A percentile compares a stretch with the other conserved stretches of the same genome.
Conservation (phyloP, 2,888 invertebrate genomes). For the Lepeophtheirus nordmannii region DNA sequence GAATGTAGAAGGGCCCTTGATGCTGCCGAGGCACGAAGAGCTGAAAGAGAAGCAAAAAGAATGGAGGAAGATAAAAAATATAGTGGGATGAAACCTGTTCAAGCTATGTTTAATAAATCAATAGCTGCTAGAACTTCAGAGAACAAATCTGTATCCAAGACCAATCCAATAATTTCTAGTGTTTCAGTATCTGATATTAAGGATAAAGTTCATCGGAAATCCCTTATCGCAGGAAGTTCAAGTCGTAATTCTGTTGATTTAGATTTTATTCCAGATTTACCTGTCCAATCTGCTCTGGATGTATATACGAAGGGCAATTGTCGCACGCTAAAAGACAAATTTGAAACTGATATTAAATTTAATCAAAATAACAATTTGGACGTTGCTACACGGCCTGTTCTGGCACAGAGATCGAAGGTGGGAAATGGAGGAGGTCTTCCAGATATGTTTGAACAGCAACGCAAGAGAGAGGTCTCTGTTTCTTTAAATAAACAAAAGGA, state of each 20-base stretch:
- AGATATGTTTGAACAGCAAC: conserved; percentile 9
- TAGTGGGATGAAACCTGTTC: background rate
- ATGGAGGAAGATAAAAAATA: background rate
- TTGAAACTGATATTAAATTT: conserved; percentile 10
- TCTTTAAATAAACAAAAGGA: background rate
- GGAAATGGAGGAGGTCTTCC: background rate
- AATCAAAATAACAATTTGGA: conserved; percentile 1
- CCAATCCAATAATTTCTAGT: background rate
- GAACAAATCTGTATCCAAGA: background rate
- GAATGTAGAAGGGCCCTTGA: too few relatives aligned
- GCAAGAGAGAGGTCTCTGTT: background rate
- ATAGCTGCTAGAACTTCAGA: background rate
- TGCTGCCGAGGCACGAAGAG: background rate
- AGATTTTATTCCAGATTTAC: background rate
- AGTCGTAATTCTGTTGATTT: background rate
- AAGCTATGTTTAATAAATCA: background rate
- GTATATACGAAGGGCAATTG: conserved; percentile 17
- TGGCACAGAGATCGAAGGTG: background rate
- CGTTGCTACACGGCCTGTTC: background rate
- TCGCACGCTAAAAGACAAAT: background rate
- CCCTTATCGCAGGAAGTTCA: background rate
- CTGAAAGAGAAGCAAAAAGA: background rate
- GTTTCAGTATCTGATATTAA: background rate
- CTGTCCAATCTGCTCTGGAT: conserved; percentile 1
- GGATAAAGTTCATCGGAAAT: background rate